These are phyloP conservation scores for Chloroclystis v-ata DNA, from an alignment of 2,888 invertebrate genomes.

Conservation along the genomic window DNA sequence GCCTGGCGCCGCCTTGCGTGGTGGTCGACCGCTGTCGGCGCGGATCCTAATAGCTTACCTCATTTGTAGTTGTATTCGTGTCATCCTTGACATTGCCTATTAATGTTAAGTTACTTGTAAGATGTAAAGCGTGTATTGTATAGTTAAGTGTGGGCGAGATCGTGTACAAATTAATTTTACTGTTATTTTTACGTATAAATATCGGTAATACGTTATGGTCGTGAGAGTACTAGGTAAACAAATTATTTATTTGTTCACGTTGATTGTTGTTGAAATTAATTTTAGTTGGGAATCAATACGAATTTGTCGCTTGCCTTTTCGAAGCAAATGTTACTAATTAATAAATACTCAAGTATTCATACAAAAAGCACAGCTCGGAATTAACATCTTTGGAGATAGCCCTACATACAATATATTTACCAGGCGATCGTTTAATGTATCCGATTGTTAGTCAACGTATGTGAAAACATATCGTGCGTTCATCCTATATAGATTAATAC, in stretches of 20 bases:
- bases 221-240: slow-evolving; percentile 38
- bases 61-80: slow-evolving; percentile 71
- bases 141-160: slow-evolving; percentile 57
- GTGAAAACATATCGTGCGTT: no score
- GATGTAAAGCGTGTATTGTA: slow-evolving; percentile 61
- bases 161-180: slow-evolving; percentile 69
- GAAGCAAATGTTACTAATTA: slow-evolving; percentile 29
- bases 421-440: no score
- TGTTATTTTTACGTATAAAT: slow-evolving; percentile 48
- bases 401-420: no score
- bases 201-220: slow-evolving; percentile 28
- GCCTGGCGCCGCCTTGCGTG: no score
- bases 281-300: slow-evolving; percentile 40
- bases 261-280: slow-evolving; percentile 47
- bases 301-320: slow-evolving; percentile 44
- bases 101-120: slow-evolving; percentile 71
- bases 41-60: slow-evolving; percentile 76
- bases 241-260: slow-evolving; percentile 35
- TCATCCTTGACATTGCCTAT: slow-evolving; percentile 76
- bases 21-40: slow-evolving; percentile 49
- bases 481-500: not conserved
- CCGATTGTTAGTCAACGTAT: no score
- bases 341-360: slow-evolving; percentile 41
- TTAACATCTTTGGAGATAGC: no score
- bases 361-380: slow-evolving; percentile 17